phyloP scores from a whole-genome alignment of 2,113 vertebrate genomes.

The Bos taurus region ARS-UCD2.0 NC_037336.1:6740001-6740500 shows the following conservation, averaged over 20 bases:
- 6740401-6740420: background rate
- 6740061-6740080: background rate
- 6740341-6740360: background rate
- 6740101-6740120: background rate
- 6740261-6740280: background rate
- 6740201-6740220: background rate
- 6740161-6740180: background rate
- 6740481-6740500: background rate
- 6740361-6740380: background rate
- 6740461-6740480: background rate
- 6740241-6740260: background rate
- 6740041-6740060: background rate
- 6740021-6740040: fast-evolving
- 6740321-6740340: background rate
- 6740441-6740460: background rate
- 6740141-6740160: background rate
- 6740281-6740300: background rate
- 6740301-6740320: background rate
- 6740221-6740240: background rate
- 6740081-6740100: background rate
- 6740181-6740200: background rate
- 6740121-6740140: background rate
- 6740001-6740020: background rate
- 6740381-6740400: background rate
- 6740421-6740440: background rate